Evolutionary conservation across 2,797 vertebrate species (phyloP), one percentile per base, ranked within the genome.

Genomic region (Cynopterus sphinx): DNA sequence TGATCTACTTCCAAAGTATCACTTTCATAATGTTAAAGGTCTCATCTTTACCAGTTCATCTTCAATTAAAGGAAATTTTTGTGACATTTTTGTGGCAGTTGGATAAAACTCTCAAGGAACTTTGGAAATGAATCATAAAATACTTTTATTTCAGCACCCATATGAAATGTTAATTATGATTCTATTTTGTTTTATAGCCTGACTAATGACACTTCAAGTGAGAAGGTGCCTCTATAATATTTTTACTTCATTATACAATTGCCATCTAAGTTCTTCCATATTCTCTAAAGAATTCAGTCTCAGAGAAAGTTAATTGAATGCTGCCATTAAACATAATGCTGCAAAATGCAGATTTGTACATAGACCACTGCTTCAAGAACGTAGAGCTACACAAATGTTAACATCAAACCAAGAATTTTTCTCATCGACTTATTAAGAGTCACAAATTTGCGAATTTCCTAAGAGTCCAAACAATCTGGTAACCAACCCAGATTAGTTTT

Each of bases 391-490:
- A 13, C 13, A n/a, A 16, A 16, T 36, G 53, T 61, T 91, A 73
- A 74, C 88, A 65, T 78, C 33, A 95, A 87, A 51, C 33, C 49
- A 22, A 33, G 33, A 9, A 61, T 8, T 81, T 88, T 95, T 96
- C 90, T 77, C 43, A 41, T 86, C 57, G 3, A 1, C 21, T 67
- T 63, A 57, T 7, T 33, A 71, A 61, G 71, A 83, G 49, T 41
- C 57, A 31, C 70, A 19, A 95, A 92, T 71, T 95, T 97, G 49
- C 90, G 79, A 22, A 0, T 85, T 96, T 96, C 94, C 5, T 59
- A 65, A 51, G 81, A 95, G 95, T 95, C 77, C 75, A 55, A 85
- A 3, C 87, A 92, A 91, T 88, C 49, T 85, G 86, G 63, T 94
- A 86, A 75, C 39, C 87, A 73, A 7, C 77, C 22, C 31, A 90